Evolutionary conservation across 2,797 vertebrate genomes (phyloP).

Genomic region (Eidolon dupreanum): DNA sequence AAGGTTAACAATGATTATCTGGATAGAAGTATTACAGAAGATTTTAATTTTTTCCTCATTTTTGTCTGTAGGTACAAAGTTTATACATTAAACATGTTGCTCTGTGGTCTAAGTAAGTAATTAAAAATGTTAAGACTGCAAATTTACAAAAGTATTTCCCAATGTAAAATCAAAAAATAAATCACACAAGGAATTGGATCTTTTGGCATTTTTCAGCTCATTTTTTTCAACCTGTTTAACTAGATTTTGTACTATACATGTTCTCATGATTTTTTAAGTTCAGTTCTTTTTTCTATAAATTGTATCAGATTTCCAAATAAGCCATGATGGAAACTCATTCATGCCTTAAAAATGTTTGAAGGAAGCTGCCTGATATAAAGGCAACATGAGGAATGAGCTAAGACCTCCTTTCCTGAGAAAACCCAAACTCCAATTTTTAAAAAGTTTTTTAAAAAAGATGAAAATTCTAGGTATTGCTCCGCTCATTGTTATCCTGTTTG

Average conservation of each 20-base stretch:
- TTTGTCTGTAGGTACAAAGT: not conserved
- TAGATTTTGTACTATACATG: not conserved
- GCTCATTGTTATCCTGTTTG: not conserved
- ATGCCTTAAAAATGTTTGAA: constrained; percentile 32
- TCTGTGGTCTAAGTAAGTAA: constrained; percentile 17
- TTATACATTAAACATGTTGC: constrained; percentile 18
- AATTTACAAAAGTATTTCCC: not conserved
- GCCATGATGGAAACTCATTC: not conserved
- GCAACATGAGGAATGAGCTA: not conserved
- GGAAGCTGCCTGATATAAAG: not conserved
- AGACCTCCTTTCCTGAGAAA: not conserved
- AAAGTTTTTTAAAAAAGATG: not conserved
- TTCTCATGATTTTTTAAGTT: not conserved
- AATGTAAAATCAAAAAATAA: constrained; percentile 51
- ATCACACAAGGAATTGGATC: not conserved
- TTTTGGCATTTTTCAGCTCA: not conserved
- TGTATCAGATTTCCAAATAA: constrained; percentile 46
- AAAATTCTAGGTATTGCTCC: not conserved
- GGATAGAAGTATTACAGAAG: not conserved
- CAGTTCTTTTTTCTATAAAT: not conserved
- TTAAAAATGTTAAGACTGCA: constrained; percentile 12
- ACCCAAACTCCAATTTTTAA: not conserved
- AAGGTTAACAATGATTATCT: not conserved
- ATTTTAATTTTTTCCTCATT: not conserved
- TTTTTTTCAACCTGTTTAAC: constrained; percentile 5